phyloP scores from a whole-genome alignment of 2,888 invertebrate species.

The Troides helena region DNA sequence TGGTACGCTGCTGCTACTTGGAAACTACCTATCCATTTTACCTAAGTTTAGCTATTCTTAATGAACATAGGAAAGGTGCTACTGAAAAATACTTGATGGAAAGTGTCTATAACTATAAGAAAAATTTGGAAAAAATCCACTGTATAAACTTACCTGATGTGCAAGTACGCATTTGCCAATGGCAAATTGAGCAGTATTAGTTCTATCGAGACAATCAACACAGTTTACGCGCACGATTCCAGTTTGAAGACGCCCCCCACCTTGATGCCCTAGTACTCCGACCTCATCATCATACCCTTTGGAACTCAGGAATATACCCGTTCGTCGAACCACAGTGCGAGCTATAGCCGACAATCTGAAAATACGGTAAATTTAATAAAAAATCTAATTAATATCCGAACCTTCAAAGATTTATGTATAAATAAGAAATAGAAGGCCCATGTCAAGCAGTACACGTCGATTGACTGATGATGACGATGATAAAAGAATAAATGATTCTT shows the following conservation, averaged over 20 bases:
- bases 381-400: background rate
- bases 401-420: background rate
- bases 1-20: no score
- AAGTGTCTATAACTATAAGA: no score
- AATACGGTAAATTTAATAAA: background rate
- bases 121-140: no score
- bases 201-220: slow-evolving; percentile 98
- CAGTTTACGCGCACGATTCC: slow-evolving; percentile 97
- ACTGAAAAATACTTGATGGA: no score
- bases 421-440: no score
- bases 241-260: slow-evolving; percentile 83
- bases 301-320: slow-evolving; percentile 90
- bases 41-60: no score
- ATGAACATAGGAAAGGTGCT: no score
- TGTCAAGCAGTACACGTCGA: no score
- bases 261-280: slow-evolving; percentile 61
- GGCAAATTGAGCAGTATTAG: slow-evolving; percentile 99
- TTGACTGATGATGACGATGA: no score
- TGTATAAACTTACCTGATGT: slow-evolving; percentile 78
- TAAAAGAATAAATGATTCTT: no score
- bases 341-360: slow-evolving; percentile 92
- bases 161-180: slow-evolving; percentile 94
- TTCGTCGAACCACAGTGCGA: slow-evolving; percentile 90
- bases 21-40: no score
- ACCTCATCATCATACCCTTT: slow-evolving; percentile 40